Base-by-base conservation (phyloP, 92 coral and sea anemone species). In the Nematostella vectensis region DNA sequence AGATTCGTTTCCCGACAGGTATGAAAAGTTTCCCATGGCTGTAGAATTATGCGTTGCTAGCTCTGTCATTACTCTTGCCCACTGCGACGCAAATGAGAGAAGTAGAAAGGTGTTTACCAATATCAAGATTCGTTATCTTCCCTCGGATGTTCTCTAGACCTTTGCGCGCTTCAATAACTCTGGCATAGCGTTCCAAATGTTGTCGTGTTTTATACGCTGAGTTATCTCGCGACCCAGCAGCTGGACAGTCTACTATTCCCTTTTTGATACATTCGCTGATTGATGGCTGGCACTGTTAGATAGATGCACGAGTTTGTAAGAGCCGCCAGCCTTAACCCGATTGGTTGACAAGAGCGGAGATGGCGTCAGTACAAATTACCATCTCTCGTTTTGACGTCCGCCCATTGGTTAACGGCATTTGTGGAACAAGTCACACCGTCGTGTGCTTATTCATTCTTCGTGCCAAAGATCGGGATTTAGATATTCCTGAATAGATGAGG, bases 231-330 rank as follows among this genome's bases (percentile, higher is more conserved):
- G 1, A 31, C n/a, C n/a, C 51, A 17, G 8, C 47, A 23, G 15
- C 65, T 31, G 58, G 20, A 54, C 20, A 43, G 59, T 54, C 31
- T 65, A 51, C 49, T 61, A 65, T 54, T 54, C 22, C 43, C 4
- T 42, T 31, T 27, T 23, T 28, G 53, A 51, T 50, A 28, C 55
- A 54, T 65, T 65, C 47, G 27, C 42, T 49, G 38, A 65, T 43
- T 39, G 71, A 27, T 51, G 25, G 55, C 50, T 27, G 30, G 57
- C 45, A 13, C 63, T 49, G 67, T 47, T 48, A 47, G 44, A 65
- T 65, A 25, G 55, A 66, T 66, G 29, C 54, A 40, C 72, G 40
- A 66, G 55, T 66, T 66, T 62, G 42, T 25, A 25, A 55, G 40
- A 45, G 42, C 30, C 52, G 42, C 48, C 54, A 38, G 27, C 25